These are phyloP conservation scores for Rhamphomyia laevipes DNA, from an alignment of 2,888 invertebrate species.

Conservation along the genomic window DNA sequence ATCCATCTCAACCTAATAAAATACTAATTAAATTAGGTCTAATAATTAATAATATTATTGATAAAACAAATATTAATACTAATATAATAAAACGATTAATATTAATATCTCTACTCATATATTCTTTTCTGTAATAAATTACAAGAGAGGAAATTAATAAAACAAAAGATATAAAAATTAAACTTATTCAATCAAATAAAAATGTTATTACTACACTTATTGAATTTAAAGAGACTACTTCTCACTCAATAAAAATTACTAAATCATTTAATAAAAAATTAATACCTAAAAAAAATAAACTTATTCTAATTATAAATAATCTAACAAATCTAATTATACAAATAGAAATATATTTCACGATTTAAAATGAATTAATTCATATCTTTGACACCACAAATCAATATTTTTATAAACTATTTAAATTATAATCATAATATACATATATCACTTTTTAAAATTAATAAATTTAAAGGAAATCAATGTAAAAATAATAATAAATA, in stretches of 20 bases:
- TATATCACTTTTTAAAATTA: constrained; percentile 45
- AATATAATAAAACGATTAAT: constrained; percentile 52
- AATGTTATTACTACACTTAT: constrained; percentile 41
- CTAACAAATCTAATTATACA: constrained; percentile 42
- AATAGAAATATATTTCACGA: constrained; percentile 41
- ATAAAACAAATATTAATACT: constrained; percentile 52
- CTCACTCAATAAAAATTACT: too few species aligned
- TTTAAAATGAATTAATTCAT: constrained; percentile 41
- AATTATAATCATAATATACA: constrained; percentile 41
- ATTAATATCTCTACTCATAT: constrained; percentile 47
- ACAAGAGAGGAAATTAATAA: constrained; percentile 54
- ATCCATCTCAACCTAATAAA: constrained; percentile 61
- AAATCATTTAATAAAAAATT: constrained; percentile 42
- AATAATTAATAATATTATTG: constrained; percentile 56
- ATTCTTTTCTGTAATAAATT: constrained; percentile 50
- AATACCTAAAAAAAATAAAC: constrained; percentile 30
- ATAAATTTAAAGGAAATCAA: constrained; percentile 51
- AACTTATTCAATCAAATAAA: constrained; percentile 52
- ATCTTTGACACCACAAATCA: constrained; percentile 55
- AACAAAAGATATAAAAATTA: constrained; percentile 52
- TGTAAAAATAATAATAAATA: constrained; percentile 50
- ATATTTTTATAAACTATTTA: constrained; percentile 56
- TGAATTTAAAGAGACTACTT: constrained; percentile 42
- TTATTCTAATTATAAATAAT: constrained; percentile 39
- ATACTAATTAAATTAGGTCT: constrained; percentile 57